Evolutionary conservation across 2,888 invertebrate genomes (phyloP).

Genomic region (Baccha elongata): DNA sequence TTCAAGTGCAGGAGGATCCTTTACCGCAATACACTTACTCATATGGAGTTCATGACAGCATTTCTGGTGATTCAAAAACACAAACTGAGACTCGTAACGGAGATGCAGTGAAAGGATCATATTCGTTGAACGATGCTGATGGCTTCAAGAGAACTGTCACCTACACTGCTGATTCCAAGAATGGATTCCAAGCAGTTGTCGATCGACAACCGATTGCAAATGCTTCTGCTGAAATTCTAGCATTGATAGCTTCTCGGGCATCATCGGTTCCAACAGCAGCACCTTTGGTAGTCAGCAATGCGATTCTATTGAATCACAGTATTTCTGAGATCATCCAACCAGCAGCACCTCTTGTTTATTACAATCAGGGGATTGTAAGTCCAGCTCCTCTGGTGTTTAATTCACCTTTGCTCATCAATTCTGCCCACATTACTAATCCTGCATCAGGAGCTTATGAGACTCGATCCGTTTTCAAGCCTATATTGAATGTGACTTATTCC

Average conservation of each 20-base stretch:
- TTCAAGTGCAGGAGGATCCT: constrained; percentile 46
- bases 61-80: constrained; percentile 82
- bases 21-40: constrained; percentile 76
- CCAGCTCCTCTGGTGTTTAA: not conserved
- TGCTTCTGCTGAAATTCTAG: constrained; percentile 13
- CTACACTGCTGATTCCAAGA: constrained; percentile 81
- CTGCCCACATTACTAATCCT: constrained; percentile 5
- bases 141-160: constrained; percentile 82
- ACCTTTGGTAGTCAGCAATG: not conserved
- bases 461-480: constrained; percentile 19
- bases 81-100: constrained; percentile 82
- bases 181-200: constrained; percentile 83
- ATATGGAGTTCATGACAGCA: constrained; percentile 80
- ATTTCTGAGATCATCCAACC: no score
- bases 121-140: constrained; percentile 82
- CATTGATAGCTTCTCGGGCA: constrained; percentile 29
- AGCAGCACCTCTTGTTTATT: not conserved
- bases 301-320: no score
- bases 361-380: not conserved
- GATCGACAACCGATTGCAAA: constrained; percentile 78
- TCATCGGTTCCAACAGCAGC: constrained; percentile 16
- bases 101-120: constrained; percentile 81
- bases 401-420: constrained; percentile 1
- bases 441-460: not conserved
- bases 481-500: not conserved